Percentiles rank a stretch among this genome's conserved stretches.
Conservation (phyloP, 2,888 invertebrate species). For the Andrena hattorfiana region DNA sequence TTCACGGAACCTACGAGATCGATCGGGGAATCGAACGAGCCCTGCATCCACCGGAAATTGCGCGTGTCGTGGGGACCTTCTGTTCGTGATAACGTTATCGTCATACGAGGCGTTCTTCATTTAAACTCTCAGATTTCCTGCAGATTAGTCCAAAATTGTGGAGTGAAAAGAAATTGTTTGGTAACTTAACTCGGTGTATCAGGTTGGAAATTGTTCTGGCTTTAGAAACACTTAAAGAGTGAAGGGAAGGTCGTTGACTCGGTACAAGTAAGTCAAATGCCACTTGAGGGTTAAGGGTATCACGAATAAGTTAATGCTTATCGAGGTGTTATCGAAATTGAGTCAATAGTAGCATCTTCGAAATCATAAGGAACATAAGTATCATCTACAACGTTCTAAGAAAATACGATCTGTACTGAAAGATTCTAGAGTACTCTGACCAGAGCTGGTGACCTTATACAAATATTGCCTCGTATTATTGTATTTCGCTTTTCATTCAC, state of each 20-base stretch:
- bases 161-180: too few relatives aligned
- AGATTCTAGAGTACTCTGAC: too few relatives aligned
- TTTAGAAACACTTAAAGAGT: not conserved
- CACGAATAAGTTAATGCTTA: not conserved
- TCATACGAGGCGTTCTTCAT: not conserved
- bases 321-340: not conserved
- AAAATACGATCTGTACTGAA: too few relatives aligned
- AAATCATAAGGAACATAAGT: not conserved
- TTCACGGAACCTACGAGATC: not conserved
- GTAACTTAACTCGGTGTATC: too few relatives aligned
- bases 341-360: not conserved
- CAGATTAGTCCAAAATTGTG: too few relatives aligned
- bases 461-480: too few relatives aligned
- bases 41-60: not conserved
- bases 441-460: too few relatives aligned
- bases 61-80: not conserved
- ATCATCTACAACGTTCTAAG: too few relatives aligned
- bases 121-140: too few relatives aligned
- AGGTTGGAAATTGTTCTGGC: too few relatives aligned
- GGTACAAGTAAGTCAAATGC: not conserved
- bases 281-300: not conserved
- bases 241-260: not conserved
- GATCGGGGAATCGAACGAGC: conserved; percentile 6
- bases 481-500: too few relatives aligned
- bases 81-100: not conserved